Evolutionary conservation across 2,113 vertebrate genomes (phyloP).

Genomic region (Ptychochromis oligacanthus): DNA sequence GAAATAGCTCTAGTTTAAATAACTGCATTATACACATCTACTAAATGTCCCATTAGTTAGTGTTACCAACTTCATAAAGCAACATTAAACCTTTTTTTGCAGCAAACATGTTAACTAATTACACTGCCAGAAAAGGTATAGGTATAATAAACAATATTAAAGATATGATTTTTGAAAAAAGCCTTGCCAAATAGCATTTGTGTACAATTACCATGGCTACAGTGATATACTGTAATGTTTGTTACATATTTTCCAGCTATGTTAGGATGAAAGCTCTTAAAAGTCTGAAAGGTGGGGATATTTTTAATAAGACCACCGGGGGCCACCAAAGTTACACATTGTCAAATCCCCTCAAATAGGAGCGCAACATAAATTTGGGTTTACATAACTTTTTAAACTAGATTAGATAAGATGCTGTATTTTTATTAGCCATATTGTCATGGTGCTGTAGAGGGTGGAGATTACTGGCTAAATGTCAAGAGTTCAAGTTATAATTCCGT

Average conservation of each 20-base stretch:
- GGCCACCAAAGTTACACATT: neutral
- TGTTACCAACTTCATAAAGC: too few relatives aligned
- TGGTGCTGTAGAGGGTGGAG: fast-evolving
- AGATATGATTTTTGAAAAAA: too few relatives aligned
- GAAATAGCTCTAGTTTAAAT: too few relatives aligned
- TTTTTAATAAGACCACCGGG: neutral
- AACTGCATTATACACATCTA: too few relatives aligned
- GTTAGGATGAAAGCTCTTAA: neutral
- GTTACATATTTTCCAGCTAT: fast-evolving
- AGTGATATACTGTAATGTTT: neutral
- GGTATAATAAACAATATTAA: too few relatives aligned
- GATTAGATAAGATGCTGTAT: neutral
- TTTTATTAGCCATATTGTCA: neutral
- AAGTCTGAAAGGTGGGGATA: neutral
- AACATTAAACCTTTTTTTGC: too few relatives aligned
- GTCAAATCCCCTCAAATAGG: neutral
- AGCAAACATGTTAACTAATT: too few relatives aligned
- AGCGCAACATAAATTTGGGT: neutral
- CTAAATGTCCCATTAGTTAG: too few relatives aligned
- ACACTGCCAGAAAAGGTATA: too few relatives aligned
- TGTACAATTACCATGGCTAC: neutral
- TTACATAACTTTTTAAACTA: neutral
- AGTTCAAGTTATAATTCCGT: neutral
- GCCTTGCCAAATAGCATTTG: neutral
- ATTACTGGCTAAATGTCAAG: neutral